phyloP scores from a whole-genome alignment of 2,113 vertebrate species.

The Chionis minor region DNA sequence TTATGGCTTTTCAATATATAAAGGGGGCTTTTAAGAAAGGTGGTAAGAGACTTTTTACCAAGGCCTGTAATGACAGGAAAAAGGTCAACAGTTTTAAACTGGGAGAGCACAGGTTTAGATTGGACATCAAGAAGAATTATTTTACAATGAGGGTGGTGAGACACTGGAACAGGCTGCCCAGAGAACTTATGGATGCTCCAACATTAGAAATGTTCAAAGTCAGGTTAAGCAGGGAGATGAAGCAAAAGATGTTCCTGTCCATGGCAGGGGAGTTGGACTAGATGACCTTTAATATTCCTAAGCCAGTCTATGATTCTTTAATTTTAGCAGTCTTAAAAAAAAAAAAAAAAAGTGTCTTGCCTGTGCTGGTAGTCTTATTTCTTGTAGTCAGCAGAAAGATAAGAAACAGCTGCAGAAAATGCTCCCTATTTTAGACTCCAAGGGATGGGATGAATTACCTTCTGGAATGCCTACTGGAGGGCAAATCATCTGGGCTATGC shows the following conservation, averaged over 20 bases:
- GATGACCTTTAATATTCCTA: not conserved
- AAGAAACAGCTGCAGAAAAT: not conserved
- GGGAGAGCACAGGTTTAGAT: not conserved
- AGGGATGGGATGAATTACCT: not conserved
- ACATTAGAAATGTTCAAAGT: not conserved
- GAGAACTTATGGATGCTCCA: not conserved
- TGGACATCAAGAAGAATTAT: not conserved
- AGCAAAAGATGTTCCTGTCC: not conserved
- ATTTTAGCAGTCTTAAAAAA: not conserved
- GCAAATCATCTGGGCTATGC: not conserved
- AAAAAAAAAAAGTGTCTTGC: not conserved
- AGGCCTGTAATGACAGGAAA: not conserved
- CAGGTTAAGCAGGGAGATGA: not conserved
- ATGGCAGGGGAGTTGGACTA: not conserved
- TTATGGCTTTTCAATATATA: not conserved
- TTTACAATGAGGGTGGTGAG: not conserved
- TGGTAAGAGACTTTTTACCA: not conserved
- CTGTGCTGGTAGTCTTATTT: not conserved
- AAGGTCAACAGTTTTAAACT: not conserved
- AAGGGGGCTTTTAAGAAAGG: not conserved
- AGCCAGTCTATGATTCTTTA: not conserved
- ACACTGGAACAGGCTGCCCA: not conserved
- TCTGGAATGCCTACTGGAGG: not conserved
- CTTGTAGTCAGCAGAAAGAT: not conserved
- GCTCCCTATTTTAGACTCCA: not conserved